These are phyloP conservation scores for Drosophila oshimai DNA, from an alignment of 1,140 invertebrate species.

Conservation along the genomic window DNA sequence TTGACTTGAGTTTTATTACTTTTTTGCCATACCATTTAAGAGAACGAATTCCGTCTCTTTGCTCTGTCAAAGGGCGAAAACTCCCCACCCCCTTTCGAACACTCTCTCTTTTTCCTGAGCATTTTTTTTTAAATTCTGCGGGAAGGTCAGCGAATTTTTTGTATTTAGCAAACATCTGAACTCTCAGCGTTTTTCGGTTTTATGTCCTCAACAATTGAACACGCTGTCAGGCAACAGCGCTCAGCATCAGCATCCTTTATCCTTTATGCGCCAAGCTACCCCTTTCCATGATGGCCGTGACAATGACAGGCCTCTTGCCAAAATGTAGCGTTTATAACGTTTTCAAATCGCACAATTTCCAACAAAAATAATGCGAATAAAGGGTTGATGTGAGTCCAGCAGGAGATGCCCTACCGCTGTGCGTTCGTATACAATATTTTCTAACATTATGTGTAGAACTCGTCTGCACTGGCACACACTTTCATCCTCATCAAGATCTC, in stretches of 20 bases:
- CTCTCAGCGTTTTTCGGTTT: slow-evolving; percentile 46
- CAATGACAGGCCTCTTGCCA: slow-evolving; percentile 64
- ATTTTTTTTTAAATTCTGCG: slow-evolving; percentile 32
- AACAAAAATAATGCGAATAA: slow-evolving; percentile 66
- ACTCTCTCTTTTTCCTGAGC: background rate
- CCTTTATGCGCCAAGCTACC: slow-evolving; percentile 62
- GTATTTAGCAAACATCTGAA: slow-evolving; percentile 35
- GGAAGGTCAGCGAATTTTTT: slow-evolving; percentile 64
- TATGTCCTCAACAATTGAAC: slow-evolving; percentile 64
- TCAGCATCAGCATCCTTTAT: slow-evolving; percentile 52
- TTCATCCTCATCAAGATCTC: slow-evolving; percentile 23
- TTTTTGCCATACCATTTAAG: slow-evolving; percentile 53
- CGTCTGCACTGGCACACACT: background rate
- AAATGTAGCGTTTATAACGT: slow-evolving; percentile 75
- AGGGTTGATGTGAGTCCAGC: slow-evolving; percentile 56
- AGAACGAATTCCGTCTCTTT: slow-evolving; percentile 14
- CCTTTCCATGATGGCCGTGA: slow-evolving; percentile 55
- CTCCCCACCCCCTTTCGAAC: background rate
- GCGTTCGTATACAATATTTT: background rate
- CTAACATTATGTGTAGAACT: background rate
- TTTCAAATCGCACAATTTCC: slow-evolving; percentile 66
- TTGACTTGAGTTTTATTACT: slow-evolving; percentile 11
- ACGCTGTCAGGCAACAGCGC: slow-evolving; percentile 39
- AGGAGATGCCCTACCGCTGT: slow-evolving; percentile 35
- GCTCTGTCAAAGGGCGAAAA: background rate